Evolutionary conservation across 1,140 invertebrate species (phyloP), one percentile per base, ranked within the genome.

Genomic region (Stegodyphus dumicola): DNA sequence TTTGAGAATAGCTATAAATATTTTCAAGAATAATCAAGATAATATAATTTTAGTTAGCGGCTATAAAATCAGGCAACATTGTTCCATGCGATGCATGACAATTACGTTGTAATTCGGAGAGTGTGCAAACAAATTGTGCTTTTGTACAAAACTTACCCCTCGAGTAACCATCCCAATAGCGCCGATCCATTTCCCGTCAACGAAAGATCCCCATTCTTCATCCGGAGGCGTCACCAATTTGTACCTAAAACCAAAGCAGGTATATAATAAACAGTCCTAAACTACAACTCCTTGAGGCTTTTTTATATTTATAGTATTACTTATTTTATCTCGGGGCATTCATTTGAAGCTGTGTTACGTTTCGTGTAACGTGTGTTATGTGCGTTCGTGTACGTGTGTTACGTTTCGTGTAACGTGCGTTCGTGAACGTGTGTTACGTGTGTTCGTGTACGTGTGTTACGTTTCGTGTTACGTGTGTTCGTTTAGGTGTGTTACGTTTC

Each of bases 121-220:
- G 0, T 60, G 15, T 60, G 56, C 56, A 60, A 60, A 60, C 56
- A 60, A 10, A 15, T 60, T 60, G 2, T 15, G 15, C 9, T 10
- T 60, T 60, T 60, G 15, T 10, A 60, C 5, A 2, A 10, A 10
- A 2, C 67, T 86, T 49, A 86, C 84, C 9, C 84, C 84, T 52
- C 52, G 69, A 7, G 75, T 52, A 18, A 86, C 9, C 84, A 86
- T 86, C 5, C 84, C 84, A 6, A 86, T 74, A 48, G 84, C 75
- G 18, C 84, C 84, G 1, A 6, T 78, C 84, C 84, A 86, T 52
- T 15, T 48, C 10, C 49, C 69, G n/a, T 52, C 13, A 2, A 65
- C 11, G 33, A 65, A 71, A 3, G 54, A 64, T 1, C 84, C 84
- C 75, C 75, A 86, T 48, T 78, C 67, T 6, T 64, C 67, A 52